A percentile compares a stretch with the other conserved stretches of the same genome.
Evolutionary conservation across 2,797 vertebrate species (phyloP).

Genomic region (Cuniculus paca): DNA sequence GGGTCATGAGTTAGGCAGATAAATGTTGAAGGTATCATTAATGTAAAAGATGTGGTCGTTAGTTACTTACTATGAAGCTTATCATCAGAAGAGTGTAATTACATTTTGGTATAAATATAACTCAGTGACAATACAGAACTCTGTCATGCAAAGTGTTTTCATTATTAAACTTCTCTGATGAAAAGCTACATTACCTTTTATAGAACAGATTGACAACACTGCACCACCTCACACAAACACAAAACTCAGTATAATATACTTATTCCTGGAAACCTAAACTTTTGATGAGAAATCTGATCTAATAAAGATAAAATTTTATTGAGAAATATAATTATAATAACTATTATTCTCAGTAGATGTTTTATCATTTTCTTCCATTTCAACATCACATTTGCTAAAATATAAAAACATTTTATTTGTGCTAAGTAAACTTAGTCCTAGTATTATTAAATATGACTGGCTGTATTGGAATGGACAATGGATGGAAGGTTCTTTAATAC

Average conservation of each 20-base stretch:
- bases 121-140: background rate
- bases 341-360: background rate
- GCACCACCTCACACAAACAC: background rate
- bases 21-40: constrained; percentile 40
- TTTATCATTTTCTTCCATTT: constrained; percentile 13
- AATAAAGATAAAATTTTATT: background rate
- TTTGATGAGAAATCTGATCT: constrained; percentile 27
- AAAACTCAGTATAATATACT: background rate
- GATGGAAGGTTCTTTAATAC: background rate
- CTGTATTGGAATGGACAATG: background rate
- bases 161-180: constrained; percentile 27
- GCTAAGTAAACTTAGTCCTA: background rate
- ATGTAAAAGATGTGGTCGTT: background rate
- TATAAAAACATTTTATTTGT: background rate
- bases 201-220: background rate
- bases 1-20: background rate
- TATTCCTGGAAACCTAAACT: background rate
- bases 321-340: background rate
- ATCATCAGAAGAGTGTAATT: background rate
- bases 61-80: background rate
- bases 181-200: background rate
- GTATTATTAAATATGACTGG: background rate
- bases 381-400: background rate
- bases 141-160: background rate
- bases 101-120: constrained; percentile 17